Percentiles rank a stretch among this genome's conserved stretches.
phyloP scores from a whole-genome alignment of 2,888 invertebrate genomes.

The Halictus ligatus region DNA sequence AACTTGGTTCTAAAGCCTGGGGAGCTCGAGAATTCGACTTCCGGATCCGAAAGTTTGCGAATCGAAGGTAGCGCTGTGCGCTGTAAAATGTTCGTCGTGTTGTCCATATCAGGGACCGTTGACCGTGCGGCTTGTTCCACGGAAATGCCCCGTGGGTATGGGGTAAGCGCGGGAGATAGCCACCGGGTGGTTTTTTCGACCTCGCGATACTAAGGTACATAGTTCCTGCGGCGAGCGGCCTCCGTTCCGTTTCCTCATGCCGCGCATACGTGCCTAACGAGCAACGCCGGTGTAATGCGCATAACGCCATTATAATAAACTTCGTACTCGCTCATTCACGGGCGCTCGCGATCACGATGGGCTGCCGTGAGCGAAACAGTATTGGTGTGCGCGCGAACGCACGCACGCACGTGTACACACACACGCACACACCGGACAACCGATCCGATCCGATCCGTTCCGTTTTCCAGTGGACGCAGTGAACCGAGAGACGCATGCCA shows the following conservation, averaged over 20 bases:
- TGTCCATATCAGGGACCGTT: conserved; percentile 3
- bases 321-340: conserved; percentile 56
- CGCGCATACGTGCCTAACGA: conserved; percentile 67
- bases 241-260: conserved; percentile 64
- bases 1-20: too few relatives aligned
- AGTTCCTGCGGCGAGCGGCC: conserved; percentile 32
- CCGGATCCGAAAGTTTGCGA: too few relatives aligned
- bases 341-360: conserved; percentile 4
- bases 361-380: not conserved
- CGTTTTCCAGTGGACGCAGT: conserved; percentile 9
- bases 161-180: conserved; percentile 40
- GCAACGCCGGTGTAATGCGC: conserved; percentile 55
- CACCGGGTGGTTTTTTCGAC: conserved; percentile 46
- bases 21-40: too few relatives aligned
- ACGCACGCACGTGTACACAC: not conserved
- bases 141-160: conserved; percentile 36
- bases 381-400: not conserved
- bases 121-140: conserved; percentile 11
- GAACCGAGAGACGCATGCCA: conserved; percentile 9
- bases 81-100: not conserved
- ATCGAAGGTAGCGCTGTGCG: not conserved
- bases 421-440: not conserved
- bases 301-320: conserved; percentile 71
- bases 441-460: not conserved
- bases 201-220: conserved; percentile 38